Percentiles rank a stretch among this genome's conserved stretches.
Conservation (phyloP, 2,888 invertebrate genomes). For the Raillietiella orientalis region DNA sequence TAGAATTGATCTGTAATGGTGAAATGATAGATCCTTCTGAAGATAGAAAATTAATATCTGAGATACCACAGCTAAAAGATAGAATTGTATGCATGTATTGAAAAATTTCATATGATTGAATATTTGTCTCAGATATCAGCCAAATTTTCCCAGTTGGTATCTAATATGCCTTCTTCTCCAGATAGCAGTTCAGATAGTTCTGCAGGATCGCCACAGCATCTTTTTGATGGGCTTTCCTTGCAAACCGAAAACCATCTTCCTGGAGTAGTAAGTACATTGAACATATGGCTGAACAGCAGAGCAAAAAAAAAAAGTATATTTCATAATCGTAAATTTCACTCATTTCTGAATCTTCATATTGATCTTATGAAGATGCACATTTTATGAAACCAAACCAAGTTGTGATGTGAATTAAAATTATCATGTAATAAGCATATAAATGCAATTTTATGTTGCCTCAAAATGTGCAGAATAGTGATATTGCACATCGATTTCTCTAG, state of each 20-base stretch:
- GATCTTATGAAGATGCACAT: too few relatives aligned
- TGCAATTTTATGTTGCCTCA: too few relatives aligned
- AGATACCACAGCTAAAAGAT: constrained; percentile 11
- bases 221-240: constrained; percentile 38
- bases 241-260: constrained; percentile 68
- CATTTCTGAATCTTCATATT: not conserved
- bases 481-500: too few relatives aligned
- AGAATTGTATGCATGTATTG: not conserved
- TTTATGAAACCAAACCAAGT: too few relatives aligned
- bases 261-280: constrained; percentile 44
- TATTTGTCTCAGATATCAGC: not conserved
- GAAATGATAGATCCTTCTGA: constrained; percentile 57
- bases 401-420: too few relatives aligned
- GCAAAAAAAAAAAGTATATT: not conserved
- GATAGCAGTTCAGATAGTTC: constrained; percentile 87
- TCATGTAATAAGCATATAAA: too few relatives aligned
- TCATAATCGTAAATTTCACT: not conserved
- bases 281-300: too few relatives aligned
- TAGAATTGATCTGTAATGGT: constrained; percentile 63
- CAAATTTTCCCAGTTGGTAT: too few relatives aligned
- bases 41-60: constrained; percentile 53
- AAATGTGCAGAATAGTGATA: too few relatives aligned
- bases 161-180: constrained; percentile 19
- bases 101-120: not conserved
- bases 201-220: constrained; percentile 57